These are phyloP conservation scores for Opisthocomus hoazin DNA, from an alignment of 2,113 vertebrate genomes.

Conservation along the genomic window DNA sequence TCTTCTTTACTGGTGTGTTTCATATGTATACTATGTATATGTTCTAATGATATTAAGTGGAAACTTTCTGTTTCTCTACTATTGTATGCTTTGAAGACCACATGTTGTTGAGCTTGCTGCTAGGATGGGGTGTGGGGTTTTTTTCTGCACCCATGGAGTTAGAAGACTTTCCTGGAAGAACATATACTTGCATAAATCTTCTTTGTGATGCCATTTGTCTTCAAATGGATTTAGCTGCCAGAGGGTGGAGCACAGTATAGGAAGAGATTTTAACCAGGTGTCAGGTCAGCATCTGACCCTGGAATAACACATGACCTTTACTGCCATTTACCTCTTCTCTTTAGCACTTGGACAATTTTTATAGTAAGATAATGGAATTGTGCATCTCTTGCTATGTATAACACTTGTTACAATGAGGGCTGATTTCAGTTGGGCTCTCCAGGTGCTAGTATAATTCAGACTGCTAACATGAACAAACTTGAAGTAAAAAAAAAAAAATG, in stretches of 20 bases:
- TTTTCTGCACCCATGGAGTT: not conserved
- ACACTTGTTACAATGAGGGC: not conserved
- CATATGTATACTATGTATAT: not conserved
- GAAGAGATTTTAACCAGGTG: not conserved
- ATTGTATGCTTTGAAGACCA: not conserved
- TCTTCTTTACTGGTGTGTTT: not conserved
- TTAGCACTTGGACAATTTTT: not conserved
- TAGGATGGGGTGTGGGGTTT: not conserved
- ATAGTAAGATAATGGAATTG: not conserved
- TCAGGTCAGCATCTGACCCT: not conserved
- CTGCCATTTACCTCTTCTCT: not conserved
- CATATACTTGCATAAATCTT: not conserved
- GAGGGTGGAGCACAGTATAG: not conserved
- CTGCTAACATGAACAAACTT: not conserved
- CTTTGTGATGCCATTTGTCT: not conserved
- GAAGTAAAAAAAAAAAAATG: not conserved
- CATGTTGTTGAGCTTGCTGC: not conserved
- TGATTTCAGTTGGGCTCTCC: not conserved
- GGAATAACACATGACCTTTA: not conserved
- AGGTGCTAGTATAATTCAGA: not conserved
- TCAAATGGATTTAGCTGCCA: not conserved
- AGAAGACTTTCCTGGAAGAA: not conserved
- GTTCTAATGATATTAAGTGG: no score
- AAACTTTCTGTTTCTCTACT: not conserved
- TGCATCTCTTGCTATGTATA: not conserved